These are phyloP conservation scores for Chloroceryle aenea DNA, from an alignment of 2,113 vertebrate species.

Conservation along the genomic window DNA sequence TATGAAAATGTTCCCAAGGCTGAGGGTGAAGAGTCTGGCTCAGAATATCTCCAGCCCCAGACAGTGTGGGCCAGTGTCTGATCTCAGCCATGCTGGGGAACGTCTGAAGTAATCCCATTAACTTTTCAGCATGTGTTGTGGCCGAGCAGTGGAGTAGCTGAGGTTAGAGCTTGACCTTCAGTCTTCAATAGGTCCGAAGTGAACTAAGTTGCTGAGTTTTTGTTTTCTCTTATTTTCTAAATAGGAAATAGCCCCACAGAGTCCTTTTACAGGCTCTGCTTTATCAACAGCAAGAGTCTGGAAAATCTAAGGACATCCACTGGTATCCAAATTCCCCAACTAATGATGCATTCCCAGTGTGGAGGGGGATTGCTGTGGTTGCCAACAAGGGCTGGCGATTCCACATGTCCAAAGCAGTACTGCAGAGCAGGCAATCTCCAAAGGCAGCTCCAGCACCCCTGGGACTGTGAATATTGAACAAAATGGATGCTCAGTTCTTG, in stretches of 20 bases:
- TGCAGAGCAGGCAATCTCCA: background rate
- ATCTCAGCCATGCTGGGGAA: background rate
- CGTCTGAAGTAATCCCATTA: conserved; percentile 29
- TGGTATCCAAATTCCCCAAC: conserved; percentile 31
- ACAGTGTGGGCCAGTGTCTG: conserved; percentile 37
- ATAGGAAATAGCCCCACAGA: background rate
- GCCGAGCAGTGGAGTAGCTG: background rate
- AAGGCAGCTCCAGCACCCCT: background rate
- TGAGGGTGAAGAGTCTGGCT: conserved; percentile 28
- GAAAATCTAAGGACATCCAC: conserved; percentile 28
- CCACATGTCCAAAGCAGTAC: background rate
- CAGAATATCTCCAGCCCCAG: conserved; percentile 27
- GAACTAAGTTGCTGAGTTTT: conserved; percentile 3
- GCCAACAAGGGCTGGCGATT: background rate
- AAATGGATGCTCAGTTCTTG: background rate
- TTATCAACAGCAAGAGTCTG: conserved; percentile 26
- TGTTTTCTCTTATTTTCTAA: conserved; percentile 30
- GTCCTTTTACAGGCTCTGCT: background rate
- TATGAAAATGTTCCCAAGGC: conserved; percentile 34
- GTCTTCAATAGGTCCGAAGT: background rate
- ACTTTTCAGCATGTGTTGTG: background rate
- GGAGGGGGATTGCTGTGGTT: background rate
- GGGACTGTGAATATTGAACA: background rate
- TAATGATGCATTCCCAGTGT: conserved; percentile 12
- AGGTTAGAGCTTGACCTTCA: conserved; percentile 17